Percentiles rank a stretch among this genome's conserved stretches.
Evolutionary conservation across 2,888 invertebrate species (phyloP).

Genomic region (Drosophila birchii): DNA sequence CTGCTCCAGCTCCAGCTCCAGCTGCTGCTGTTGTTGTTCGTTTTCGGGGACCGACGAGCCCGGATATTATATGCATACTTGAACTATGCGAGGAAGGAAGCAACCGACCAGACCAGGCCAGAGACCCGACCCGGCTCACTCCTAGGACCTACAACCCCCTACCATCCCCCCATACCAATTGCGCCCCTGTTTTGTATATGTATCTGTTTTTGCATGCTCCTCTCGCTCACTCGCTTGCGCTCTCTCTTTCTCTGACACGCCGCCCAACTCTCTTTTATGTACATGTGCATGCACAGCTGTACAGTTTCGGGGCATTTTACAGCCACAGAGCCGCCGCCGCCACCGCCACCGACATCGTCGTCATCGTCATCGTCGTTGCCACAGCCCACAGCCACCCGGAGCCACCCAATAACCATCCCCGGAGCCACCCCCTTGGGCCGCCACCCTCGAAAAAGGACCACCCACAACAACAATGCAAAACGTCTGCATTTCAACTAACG

Average conservation of each 20-base stretch:
- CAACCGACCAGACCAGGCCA: conserved; percentile 32
- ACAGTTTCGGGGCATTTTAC: conserved; percentile 76
- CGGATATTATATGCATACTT: conserved; percentile 80
- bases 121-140: conserved; percentile 16
- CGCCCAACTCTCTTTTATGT: conserved; percentile 53
- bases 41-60: conserved; percentile 72
- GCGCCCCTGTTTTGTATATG: conserved; percentile 62
- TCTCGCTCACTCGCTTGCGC: conserved; percentile 42
- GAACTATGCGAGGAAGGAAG: conserved; percentile 76
- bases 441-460: conserved; percentile 20
- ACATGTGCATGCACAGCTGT: conserved; percentile 74
- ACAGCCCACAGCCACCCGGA: conserved; percentile 23
- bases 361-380: conserved; percentile 8
- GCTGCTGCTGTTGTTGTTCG: conserved; percentile 50
- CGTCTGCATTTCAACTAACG: conserved; percentile 77
- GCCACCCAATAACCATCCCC: conserved; percentile 25
- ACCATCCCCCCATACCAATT: neutral
- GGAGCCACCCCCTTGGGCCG: conserved; percentile 18
- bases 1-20: conserved; percentile 23
- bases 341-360: conserved; percentile 18
- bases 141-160: conserved; percentile 4
- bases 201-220: conserved; percentile 73
- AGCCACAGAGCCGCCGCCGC: conserved; percentile 62
- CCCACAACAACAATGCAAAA: conserved; percentile 74
- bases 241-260: conserved; percentile 1